These are phyloP conservation scores for Alviniconcha marisindica DNA, from an alignment of 1,140 invertebrate genomes.

Conservation along the genomic window DNA sequence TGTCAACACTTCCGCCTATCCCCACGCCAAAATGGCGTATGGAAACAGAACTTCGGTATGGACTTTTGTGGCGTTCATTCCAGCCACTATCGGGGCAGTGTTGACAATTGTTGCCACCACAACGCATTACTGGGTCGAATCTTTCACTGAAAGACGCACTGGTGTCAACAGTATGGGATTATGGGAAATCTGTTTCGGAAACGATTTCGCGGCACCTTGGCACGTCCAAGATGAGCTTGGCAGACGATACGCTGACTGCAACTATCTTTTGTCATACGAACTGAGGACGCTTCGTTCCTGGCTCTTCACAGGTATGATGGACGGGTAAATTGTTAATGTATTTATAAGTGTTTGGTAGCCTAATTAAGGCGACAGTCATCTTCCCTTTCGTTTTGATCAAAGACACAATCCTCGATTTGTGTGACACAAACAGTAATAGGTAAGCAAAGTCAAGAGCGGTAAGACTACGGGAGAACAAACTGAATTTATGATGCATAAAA, in stretches of 20 bases:
- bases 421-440: no score
- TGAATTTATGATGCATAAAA: no score
- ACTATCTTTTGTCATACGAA: slow-evolving; percentile 40
- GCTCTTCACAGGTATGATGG: slow-evolving; percentile 40
- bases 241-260: slow-evolving; percentile 43
- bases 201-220: slow-evolving; percentile 37
- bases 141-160: slow-evolving; percentile 30
- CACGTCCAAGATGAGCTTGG: slow-evolving; percentile 31
- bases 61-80: slow-evolving; percentile 32
- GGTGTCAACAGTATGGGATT: slow-evolving; percentile 41
- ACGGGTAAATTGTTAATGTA: no score
- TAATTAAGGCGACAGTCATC: no score
- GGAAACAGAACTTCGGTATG: slow-evolving; percentile 29
- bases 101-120: slow-evolving; percentile 28
- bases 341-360: no score
- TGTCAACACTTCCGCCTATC: neutral
- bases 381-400: no score
- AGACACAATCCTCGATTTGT: no score
- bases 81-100: slow-evolving; percentile 30
- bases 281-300: slow-evolving; percentile 36
- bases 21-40: slow-evolving; percentile 47
- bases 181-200: slow-evolving; percentile 44
- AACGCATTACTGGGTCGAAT: slow-evolving; percentile 44
- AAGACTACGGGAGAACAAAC: no score
- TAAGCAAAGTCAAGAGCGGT: no score